These are phyloP conservation scores for Sebastes baramenuke DNA, from an alignment of 2,797 vertebrate species.

Conservation along the genomic window DNA sequence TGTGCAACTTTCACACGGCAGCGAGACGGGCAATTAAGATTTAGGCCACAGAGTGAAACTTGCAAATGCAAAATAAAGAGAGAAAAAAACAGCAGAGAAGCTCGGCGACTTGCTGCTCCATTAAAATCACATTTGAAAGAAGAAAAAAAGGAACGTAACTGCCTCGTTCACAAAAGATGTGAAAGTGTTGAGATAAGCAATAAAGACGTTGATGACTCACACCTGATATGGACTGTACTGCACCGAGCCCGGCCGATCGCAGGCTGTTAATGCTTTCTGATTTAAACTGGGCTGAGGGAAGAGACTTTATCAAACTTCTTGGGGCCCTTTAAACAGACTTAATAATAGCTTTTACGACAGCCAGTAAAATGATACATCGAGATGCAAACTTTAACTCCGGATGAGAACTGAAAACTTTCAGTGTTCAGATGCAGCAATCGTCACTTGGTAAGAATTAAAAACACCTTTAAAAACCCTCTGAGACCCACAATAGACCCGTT, in stretches of 20 bases:
- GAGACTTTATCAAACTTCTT: slow-evolving; percentile 19
- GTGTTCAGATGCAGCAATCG: neutral
- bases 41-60: slow-evolving; percentile 41
- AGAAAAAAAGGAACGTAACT: neutral
- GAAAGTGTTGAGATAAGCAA: slow-evolving; percentile 3
- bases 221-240: neutral
- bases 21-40: slow-evolving; percentile 31
- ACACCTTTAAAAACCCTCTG: neutral
- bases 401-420: neutral
- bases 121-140: slow-evolving; percentile 28
- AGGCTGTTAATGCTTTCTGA: neutral
- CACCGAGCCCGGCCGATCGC: neutral
- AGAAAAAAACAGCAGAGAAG: neutral
- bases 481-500: too few relatives aligned
- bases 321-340: neutral
- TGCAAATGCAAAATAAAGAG: neutral
- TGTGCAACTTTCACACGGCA: slow-evolving; percentile 49
- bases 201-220: slow-evolving; percentile 29
- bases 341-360: neutral
- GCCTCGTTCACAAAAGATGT: slow-evolving; percentile 1
- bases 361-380: neutral
- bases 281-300: neutral
- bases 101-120: neutral
- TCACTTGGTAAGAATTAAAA: neutral
- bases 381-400: neutral